Evolutionary conservation across 2,113 vertebrate species (phyloP).

Genomic region (Talpa occidentalis): DNA sequence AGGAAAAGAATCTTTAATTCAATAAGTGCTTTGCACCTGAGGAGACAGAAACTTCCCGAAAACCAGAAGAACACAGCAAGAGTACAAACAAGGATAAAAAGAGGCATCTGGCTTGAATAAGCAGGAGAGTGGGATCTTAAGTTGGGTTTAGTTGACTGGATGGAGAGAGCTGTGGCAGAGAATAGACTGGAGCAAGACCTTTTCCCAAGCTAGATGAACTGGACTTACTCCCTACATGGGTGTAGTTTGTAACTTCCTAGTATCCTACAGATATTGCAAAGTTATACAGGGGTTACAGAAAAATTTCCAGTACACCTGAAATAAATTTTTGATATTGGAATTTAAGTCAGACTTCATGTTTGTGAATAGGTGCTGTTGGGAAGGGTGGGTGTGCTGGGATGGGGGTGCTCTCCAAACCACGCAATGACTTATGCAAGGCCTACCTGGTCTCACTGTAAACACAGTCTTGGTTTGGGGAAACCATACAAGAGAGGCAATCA

Average conservation of each 20-base stretch:
- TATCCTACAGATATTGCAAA: neutral
- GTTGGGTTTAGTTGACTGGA: neutral
- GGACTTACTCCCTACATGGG: neutral
- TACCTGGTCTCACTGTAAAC: neutral
- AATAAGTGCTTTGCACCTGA: neutral
- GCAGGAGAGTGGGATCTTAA: neutral
- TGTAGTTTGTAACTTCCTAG: slow-evolving; percentile 17
- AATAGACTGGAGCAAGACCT: neutral
- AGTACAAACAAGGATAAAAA: neutral
- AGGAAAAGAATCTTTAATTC: neutral
- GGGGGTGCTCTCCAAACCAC: neutral
- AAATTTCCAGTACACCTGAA: neutral
- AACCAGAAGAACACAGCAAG: neutral
- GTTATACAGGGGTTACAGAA: neutral
- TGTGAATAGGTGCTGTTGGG: neutral
- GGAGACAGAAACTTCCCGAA: neutral
- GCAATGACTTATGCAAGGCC: neutral
- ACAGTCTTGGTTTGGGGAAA: neutral
- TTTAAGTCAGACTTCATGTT: neutral
- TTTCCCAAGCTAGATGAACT: neutral
- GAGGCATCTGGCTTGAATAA: neutral
- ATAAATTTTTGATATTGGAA: neutral
- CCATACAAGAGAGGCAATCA: neutral
- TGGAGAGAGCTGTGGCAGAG: slow-evolving; percentile 27
- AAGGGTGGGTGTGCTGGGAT: neutral